Evolutionary conservation across 2,113 vertebrate genomes (phyloP).

Genomic region (Marmota flaviventris): DNA sequence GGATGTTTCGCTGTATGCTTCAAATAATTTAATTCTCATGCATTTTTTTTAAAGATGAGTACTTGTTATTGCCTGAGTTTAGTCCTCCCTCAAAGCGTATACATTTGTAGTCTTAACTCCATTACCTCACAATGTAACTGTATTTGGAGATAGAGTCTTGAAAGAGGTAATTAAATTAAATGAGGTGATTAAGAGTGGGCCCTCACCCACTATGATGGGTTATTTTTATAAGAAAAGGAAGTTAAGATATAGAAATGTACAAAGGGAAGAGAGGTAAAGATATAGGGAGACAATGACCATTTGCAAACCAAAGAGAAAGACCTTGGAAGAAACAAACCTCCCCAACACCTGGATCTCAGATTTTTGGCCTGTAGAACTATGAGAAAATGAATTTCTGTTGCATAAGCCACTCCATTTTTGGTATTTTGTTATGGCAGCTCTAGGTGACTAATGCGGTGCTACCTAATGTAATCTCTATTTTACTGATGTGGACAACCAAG

Average conservation of each 20-base stretch:
- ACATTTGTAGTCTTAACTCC: background rate
- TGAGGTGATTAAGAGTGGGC: background rate
- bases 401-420: background rate
- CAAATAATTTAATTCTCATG: background rate
- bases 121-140: background rate
- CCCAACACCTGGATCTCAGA: background rate
- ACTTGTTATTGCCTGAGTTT: background rate
- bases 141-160: background rate
- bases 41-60: background rate
- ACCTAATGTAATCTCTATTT: background rate
- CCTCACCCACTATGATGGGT: background rate
- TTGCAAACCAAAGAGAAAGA: background rate
- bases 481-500: background rate
- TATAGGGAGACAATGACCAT: background rate
- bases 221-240: background rate
- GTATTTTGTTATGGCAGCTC: background rate
- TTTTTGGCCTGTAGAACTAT: background rate
- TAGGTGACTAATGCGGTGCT: background rate
- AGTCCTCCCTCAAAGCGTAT: background rate
- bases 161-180: background rate
- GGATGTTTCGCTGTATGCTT: background rate
- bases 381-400: background rate
- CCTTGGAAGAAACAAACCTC: background rate
- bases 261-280: background rate
- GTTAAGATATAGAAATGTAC: background rate